Evolutionary conservation across 2,797 vertebrate species (phyloP), one percentile per base, ranked within the genome.

Genomic region (Liasis olivaceus): DNA sequence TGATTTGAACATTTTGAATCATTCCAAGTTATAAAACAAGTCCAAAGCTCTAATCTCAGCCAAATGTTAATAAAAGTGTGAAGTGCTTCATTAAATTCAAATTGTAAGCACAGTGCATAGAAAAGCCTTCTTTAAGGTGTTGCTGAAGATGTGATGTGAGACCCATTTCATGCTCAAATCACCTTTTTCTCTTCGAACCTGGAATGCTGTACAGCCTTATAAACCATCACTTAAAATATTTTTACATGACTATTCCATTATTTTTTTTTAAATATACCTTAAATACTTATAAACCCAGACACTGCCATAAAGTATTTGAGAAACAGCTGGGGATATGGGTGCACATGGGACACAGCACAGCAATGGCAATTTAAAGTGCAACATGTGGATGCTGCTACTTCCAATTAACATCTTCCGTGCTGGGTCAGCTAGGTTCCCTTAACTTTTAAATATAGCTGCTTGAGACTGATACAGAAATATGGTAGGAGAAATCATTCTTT

Each of bases 1-100:
- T 26, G 88, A 94, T 96, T 96, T 96, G 96, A 96, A 93, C 94
- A 93, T 88, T 86, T 92, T 94, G 91, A 96, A 94, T 89, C 90
- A 92, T 93, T 95, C 63, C 93, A 77, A 90, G 89, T 90, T 0
- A 1, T 22, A 60, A 63, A 91, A 90, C 90, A 92, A 94, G 88
- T 91, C 95, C 93, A 97, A 69, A 51, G 58, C 90, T 91, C 5
- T 92, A 95, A 94, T 94, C 92, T 92, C 93, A 95, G 91, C 91
- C 95, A 95, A 94, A 96, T 66, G 90, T 92, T 93, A 95, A 95
- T 95, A 96, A 95, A 94, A 85, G 89, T 89, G 85, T 95, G 90
- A 96, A 97, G 95, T 94, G 94, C 96, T 95, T 96, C 93, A 96
- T 95, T 96, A 95, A 96, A 91, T 95, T 95, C 96, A 94, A 94